phyloP scores from a whole-genome alignment of 2,113 vertebrate genomes.

The Corythoichthys intestinalis region DNA sequence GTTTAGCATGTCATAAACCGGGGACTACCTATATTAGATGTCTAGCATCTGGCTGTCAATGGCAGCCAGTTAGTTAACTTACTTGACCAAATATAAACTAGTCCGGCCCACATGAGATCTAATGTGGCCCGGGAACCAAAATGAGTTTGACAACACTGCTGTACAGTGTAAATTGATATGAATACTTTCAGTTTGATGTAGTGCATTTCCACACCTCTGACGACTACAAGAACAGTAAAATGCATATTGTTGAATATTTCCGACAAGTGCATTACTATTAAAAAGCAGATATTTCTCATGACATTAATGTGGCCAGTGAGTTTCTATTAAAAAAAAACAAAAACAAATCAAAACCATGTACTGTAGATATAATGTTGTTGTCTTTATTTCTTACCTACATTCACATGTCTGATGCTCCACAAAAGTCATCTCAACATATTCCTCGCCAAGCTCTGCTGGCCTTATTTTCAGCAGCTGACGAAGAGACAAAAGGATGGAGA shows the following conservation, averaged over 20 bases:
- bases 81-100: too few species aligned
- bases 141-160: too few species aligned
- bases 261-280: neutral
- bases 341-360: neutral
- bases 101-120: too few species aligned
- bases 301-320: too few species aligned
- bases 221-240: neutral
- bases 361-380: neutral
- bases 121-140: too few species aligned
- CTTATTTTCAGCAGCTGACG: slow-evolving; percentile 75
- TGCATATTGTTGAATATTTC: neutral
- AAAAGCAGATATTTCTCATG: neutral
- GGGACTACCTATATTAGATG: too few species aligned
- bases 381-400: slow-evolving; percentile 77
- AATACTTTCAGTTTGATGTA: neutral
- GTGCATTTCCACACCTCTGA: neutral
- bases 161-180: too few species aligned
- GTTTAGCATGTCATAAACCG: too few species aligned
- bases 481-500: slow-evolving; percentile 11
- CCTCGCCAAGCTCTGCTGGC: slow-evolving; percentile 65
- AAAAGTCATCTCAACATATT: slow-evolving; percentile 80
- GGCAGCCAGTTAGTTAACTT: too few species aligned
- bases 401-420: slow-evolving; percentile 80
- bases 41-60: too few species aligned
- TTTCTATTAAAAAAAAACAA: neutral